Conservation (phyloP, 2,113 vertebrate species). For the Ictidomys tridecemlineatus region DNA sequence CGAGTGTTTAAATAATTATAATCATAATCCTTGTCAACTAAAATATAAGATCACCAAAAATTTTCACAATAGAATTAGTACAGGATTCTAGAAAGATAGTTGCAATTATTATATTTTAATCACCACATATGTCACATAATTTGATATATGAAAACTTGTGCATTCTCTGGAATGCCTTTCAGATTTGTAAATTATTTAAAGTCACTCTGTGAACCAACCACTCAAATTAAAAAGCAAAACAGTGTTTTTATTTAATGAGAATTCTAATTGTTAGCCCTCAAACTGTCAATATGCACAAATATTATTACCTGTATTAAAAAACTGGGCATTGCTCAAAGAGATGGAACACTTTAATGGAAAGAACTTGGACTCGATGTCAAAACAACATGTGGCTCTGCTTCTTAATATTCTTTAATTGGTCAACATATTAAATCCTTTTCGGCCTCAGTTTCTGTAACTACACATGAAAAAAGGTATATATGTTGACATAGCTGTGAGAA, state of each 20-base stretch:
- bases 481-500: not conserved
- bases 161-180: not conserved
- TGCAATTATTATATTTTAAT: not conserved
- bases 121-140: not conserved
- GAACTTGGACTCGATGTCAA: not conserved
- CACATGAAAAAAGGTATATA: not conserved
- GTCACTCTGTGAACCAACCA: not conserved
- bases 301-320: not conserved
- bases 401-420: not conserved
- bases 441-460: not conserved
- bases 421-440: not conserved
- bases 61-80: not conserved
- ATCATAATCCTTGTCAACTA: not conserved
- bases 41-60: not conserved
- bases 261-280: not conserved
- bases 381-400: not conserved
- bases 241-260: not conserved
- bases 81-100: not conserved
- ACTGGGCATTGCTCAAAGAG: not conserved
- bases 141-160: not conserved
- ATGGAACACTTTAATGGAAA: not conserved
- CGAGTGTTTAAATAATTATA: conserved; percentile 46
- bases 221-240: conserved; percentile 25
- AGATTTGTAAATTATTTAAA: not conserved
- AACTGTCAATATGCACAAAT: not conserved